Base-by-base conservation (phyloP, 2,113 vertebrate genomes). In the Donacobius atricapilla region DNA sequence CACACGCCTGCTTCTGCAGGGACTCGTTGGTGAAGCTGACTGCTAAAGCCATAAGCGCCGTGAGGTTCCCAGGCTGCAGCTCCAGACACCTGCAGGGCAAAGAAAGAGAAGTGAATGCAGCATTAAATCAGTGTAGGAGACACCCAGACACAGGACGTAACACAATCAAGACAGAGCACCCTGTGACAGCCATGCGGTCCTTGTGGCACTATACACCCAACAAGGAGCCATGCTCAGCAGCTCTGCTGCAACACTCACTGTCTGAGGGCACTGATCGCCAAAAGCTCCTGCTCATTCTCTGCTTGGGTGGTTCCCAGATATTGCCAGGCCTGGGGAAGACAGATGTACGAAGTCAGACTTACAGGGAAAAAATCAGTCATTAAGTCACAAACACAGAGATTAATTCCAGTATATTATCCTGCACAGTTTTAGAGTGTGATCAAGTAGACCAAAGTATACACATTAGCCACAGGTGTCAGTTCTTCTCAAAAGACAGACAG, bases 1-100 rank as follows among this genome's bases (percentile, higher is more conserved):
- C 99, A 40, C 99, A 99, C 3, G 99, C 99, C 97, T 99, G 99
- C 91, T 99, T 99, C 98, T 99, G 99, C 94, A 99, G 96, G 15
- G 99, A 99, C 85, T 99, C 99, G 0, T 99, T 99, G 70, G 99
- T 99, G 96, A 99, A 99, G 94, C 99, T 99, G 77, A 99, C 99
- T 0, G 99, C 99, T 91, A 99, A 91, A 4, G 99, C 99, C 99
- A 99, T 99, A 64, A 99, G 98, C 2, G 99, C 99, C 0, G 98
- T 99, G 93, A 99, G 98, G 97, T 99, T 99, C 95, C 99, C 99
- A 11, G 99, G 99, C 97, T 99, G 98, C 93, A 99, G 96, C 84
- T 99, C 99, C 96, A 99, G 98, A 94, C 99, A 99, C 95, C 99
- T 99, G 76, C 64, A 90, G n/a, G 30, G 11, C 73, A 69, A 75